Base-by-base conservation (phyloP, 2,113 vertebrate species). In the Carassius auratus region DNA sequence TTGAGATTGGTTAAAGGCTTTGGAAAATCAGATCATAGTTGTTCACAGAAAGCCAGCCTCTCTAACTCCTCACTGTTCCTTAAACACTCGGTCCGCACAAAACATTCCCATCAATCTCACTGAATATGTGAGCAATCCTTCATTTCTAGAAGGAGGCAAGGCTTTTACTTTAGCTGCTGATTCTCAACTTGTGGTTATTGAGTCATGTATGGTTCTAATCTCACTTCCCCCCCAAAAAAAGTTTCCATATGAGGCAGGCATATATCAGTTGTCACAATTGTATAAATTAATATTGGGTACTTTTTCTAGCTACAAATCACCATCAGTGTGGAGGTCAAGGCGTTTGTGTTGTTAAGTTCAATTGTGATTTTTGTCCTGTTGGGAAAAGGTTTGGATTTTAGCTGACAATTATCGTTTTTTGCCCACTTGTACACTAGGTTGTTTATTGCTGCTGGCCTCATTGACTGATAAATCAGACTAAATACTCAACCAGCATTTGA, bases 1-100 rank as follows among this genome's bases (percentile, higher is more conserved):
- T 59, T 80, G 55, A 48, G 59, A 38, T 26, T 21, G 59, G 69
- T 84, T 76, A 66, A 84, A 84, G 42, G 73, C 26, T 84, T 42
- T 64, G 23, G 83, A 12, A n/a, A 64, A 48, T 62, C n/a, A 14
- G 57, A 64, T 84, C 50, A 48, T 36, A 84, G 71, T 71, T 62
- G 7, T 45, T 83, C 23, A 45, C 15, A 13, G 26, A 69, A 69
- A 59, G 17, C 30, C 62, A 59, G 48, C 52, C 36, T 1, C 15
- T 59, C 6, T 26, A 42, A 26, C 71, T 74, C 42, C 42, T 42
- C 5, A 4, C 38, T 62, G 36, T 19, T 71, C 38, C 77, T 64
- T 38, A 80, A 64, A 64, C 14, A 23, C 77, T 79, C 76, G 2
- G 7, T 21, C 36, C 21, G 21, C 36, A 62, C 36, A 33, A 42